Percentiles rank a stretch among this genome's conserved stretches.
Conservation (phyloP, 2,797 vertebrate species). For the Galago senegalensis region DNA sequence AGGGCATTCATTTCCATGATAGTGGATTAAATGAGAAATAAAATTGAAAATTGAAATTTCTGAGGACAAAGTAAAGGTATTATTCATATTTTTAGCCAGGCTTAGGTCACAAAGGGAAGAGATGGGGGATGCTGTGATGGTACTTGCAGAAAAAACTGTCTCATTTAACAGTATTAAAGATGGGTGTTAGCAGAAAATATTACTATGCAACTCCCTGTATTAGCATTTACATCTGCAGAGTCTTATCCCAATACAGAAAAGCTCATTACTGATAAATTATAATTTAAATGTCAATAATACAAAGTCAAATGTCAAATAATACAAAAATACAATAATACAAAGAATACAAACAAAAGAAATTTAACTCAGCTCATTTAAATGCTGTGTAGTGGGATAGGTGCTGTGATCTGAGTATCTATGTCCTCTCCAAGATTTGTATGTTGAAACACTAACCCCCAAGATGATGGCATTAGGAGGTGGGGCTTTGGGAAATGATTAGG, state of each 20-base stretch:
- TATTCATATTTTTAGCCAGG: background rate
- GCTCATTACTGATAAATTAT: background rate
- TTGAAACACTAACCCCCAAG: background rate
- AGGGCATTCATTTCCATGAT: too few relatives aligned
- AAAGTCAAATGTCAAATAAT: too few relatives aligned
- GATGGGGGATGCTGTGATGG: background rate
- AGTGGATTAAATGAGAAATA: too few relatives aligned
- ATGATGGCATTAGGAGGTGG: background rate
- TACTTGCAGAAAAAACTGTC: background rate
- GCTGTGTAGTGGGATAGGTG: background rate
- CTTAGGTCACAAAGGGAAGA: background rate
- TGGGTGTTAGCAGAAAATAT: background rate
- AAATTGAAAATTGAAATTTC: background rate
- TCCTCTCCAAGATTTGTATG: background rate
- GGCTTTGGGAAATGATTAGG: background rate
- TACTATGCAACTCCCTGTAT: background rate
- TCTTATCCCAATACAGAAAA: background rate
- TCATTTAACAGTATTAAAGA: background rate
- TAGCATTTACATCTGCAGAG: background rate
- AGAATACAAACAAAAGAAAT: background rate
- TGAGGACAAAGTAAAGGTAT: background rate
- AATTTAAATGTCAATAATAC: background rate
- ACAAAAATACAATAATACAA: too few relatives aligned
- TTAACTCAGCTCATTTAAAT: background rate
- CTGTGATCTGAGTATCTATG: background rate